These are phyloP conservation scores for Pangasius larnaudii DNA, from an alignment of 2,797 vertebrate genomes.

Conservation along the genomic window DNA sequence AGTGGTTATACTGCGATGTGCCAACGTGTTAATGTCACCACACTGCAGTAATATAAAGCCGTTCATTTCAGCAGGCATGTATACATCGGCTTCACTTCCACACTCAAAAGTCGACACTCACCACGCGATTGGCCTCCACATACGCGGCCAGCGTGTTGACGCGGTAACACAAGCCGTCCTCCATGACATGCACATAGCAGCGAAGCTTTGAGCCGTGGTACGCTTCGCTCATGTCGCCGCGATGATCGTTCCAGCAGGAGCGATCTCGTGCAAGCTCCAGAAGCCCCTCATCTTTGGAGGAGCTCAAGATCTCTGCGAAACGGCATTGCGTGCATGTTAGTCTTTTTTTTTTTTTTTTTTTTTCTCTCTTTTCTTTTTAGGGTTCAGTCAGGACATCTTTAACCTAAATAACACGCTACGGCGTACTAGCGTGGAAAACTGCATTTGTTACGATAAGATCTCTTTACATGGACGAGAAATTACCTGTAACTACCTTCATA, in stretches of 20 bases:
- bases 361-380: not conserved
- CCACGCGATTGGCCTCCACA: constrained; percentile 94
- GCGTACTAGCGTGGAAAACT: not conserved
- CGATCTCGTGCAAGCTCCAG: constrained; percentile 84
- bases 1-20: not conserved
- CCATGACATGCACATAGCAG: constrained; percentile 95
- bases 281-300: constrained; percentile 79
- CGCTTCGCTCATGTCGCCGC: constrained; percentile 86
- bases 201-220: constrained; percentile 87
- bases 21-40: not conserved
- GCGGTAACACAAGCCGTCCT: constrained; percentile 90
- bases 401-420: not conserved
- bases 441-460: not conserved
- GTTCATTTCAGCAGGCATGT: not conserved
- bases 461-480: not conserved
- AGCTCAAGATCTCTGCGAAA: constrained; percentile 71
- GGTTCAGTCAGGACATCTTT: not conserved
- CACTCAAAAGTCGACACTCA: constrained; percentile 76
- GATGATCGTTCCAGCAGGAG: constrained; percentile 93
- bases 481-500: not conserved
- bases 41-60: no score
- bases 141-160: constrained; percentile 92
- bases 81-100: not conserved
- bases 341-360: not conserved
- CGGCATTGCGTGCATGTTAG: not conserved